These are phyloP conservation scores for Andinoacara biseriatus DNA, from an alignment of 2,113 vertebrate species.

Conservation along the genomic window DNA sequence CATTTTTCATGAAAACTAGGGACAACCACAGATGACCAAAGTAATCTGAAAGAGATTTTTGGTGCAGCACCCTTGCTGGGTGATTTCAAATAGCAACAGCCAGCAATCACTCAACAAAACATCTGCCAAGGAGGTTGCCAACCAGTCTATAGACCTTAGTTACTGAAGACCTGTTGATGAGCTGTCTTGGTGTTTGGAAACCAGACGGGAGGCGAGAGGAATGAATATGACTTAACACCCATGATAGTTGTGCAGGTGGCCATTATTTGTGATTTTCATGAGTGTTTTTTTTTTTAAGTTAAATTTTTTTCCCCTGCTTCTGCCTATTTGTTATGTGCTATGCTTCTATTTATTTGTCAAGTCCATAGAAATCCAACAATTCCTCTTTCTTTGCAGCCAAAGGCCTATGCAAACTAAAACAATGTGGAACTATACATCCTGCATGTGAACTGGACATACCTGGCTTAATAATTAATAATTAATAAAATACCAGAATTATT, in stretches of 20 bases:
- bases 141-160: neutral
- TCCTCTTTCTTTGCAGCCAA: neutral
- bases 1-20: no score
- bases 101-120: neutral
- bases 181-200: neutral
- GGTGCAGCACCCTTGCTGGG: no score
- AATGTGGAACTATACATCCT: no score
- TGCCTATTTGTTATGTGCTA: neutral
- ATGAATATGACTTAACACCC: neutral
- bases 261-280: neutral
- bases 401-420: neutral
- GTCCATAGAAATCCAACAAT: neutral
- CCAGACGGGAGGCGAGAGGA: neutral
- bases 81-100: neutral
- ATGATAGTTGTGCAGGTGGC: neutral
- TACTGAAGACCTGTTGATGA: neutral
- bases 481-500: no score
- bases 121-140: neutral
- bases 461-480: no score
- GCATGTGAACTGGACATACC: no score
- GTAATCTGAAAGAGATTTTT: neutral
- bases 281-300: neutral
- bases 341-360: neutral
- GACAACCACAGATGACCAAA: neutral
- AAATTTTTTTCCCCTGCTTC: rapidly evolving